Evolutionary conservation across 2,113 vertebrate species (phyloP).

Genomic region (Dipodomys stephensi): DNA sequence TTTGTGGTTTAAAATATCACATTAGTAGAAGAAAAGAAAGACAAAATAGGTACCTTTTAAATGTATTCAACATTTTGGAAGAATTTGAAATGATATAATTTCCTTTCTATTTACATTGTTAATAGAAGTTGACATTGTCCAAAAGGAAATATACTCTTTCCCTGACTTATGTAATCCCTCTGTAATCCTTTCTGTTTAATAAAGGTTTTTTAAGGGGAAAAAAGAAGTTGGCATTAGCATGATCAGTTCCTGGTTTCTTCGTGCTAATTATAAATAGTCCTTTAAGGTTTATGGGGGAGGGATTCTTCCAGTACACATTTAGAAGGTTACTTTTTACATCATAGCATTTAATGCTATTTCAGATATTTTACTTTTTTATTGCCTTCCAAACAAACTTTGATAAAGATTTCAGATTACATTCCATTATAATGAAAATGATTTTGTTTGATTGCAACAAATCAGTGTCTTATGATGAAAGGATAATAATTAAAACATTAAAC

Average conservation of each 20-base stretch:
- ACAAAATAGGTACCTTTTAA: background rate
- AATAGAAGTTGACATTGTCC: background rate
- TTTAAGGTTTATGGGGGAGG: background rate
- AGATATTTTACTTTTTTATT: conserved; percentile 13
- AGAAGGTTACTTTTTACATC: conserved; percentile 26
- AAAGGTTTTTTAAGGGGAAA: no score
- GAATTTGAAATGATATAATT: conserved; percentile 16
- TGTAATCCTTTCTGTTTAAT: no score
- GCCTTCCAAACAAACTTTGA: conserved; percentile 43
- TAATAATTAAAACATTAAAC: conserved; percentile 26
- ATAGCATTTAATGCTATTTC: background rate
- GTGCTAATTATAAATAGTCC: conserved; percentile 39
- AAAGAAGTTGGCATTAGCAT: background rate
- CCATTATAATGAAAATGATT: conserved; percentile 61
- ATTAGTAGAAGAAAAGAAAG: conserved; percentile 9
- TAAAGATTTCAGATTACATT: conserved; percentile 47
- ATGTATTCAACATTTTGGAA: conserved; percentile 37
- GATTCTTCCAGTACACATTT: background rate
- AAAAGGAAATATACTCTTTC: no score
- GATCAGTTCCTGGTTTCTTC: background rate
- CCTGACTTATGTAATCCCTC: no score
- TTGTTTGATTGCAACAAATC: conserved; percentile 55
- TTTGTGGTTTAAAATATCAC: conserved; percentile 67
- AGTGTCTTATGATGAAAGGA: conserved; percentile 46
- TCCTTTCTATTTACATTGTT: conserved; percentile 24